Conservation (phyloP, 1,140 invertebrate genomes). For the Armadillidium nasatum region DNA sequence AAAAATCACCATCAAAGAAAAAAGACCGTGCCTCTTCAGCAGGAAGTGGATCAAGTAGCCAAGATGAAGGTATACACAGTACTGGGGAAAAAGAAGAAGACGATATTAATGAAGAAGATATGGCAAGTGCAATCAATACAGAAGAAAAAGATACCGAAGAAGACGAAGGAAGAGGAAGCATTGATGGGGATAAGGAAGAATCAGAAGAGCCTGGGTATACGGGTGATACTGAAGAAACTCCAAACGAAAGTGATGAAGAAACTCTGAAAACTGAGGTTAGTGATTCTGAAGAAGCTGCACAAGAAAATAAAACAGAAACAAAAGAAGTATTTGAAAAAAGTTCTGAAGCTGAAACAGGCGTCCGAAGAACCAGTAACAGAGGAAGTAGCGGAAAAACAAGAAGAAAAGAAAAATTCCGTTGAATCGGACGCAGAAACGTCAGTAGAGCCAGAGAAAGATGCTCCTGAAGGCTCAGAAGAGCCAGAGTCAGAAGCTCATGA, state of each 20-base stretch:
- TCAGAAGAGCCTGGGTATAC: not conserved
- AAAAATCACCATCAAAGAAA: no score
- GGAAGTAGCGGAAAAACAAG: not conserved
- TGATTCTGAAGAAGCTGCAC: not conserved
- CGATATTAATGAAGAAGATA: not conserved
- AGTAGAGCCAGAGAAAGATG: no score
- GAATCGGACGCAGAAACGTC: not conserved
- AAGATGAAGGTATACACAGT: not conserved
- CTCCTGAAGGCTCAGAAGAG: no score
- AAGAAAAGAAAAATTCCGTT: not conserved
- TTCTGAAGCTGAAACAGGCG: no score
- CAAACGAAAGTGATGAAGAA: not conserved
- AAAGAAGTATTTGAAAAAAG: no score
- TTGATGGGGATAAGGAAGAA: not conserved
- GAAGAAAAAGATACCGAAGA: not conserved
- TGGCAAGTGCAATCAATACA: not conserved
- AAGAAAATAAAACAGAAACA: not conserved
- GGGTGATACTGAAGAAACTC: no score
- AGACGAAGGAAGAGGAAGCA: not conserved
- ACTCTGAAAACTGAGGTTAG: not conserved
- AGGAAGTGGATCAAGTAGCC: not conserved
- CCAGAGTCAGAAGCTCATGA: no score
- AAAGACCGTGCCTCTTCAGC: not conserved
- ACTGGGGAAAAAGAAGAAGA: not conserved
- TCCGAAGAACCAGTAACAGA: not conserved